Base-by-base conservation (phyloP, 2,888 invertebrate species). In the Protonemura montana region DNA sequence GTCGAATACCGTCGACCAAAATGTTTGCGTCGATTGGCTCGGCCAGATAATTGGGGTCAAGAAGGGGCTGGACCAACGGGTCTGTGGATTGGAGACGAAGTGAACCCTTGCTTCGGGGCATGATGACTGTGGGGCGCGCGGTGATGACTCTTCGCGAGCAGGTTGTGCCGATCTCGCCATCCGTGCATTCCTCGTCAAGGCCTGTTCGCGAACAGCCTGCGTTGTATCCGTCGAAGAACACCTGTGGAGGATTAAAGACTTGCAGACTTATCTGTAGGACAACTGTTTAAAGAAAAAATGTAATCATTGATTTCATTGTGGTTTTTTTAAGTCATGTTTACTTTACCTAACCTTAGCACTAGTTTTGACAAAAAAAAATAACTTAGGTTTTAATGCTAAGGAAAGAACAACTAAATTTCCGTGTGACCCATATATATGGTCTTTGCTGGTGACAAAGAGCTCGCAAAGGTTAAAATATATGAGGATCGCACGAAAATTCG, bases 31-130 rank as follows among this genome's bases (percentile, higher is more conserved):
- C 97, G 88, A 94, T 92, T 0, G 94, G 93, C 35, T 95, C 93
- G 5, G 92, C 91, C 89, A 97, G 92, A 91, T 97, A 97, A 90
- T 96, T 96, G 0, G 95, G 95, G 88, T 95, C 93, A 91, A 97
- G 94, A 25, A 94, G 88, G 0, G 97, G 97, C 77, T 94, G 92
- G 5, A 93, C 93, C n/a, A 93, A 90, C 0, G 97, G 97, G 91
- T 97, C 93, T 29, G 93, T 93, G 0, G 94, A 94, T 86, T 93
- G 93, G 80, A 97, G 92, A 16, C 42, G 86, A 25, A 88, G 86
- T 16, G 76, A 41, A 21, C 88, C 88, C 16, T 28, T 82, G 90
- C 90, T 90, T 89, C 89, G 90, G 89, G 89, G 88, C 29, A 81
- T 27, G n/a, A 81, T 81, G 29, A 30, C 30, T 5, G 81, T 81